Base-by-base conservation (phyloP, 2,113 vertebrate genomes). In the Trematomus loennbergii region DNA sequence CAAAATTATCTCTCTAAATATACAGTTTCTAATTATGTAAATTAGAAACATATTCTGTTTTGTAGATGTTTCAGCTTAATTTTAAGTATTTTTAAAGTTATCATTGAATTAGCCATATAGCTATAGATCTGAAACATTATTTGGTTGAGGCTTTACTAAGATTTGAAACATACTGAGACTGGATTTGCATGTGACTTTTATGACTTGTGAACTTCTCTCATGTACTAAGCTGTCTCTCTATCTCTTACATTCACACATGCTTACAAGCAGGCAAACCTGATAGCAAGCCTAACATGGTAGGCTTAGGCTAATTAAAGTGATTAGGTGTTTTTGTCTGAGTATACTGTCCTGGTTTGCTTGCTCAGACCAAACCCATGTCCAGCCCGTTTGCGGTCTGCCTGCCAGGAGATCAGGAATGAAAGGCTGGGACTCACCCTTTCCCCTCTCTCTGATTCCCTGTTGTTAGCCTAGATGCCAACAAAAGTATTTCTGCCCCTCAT, bases 371-470 rank as follows among this genome's bases (percentile, higher is more conserved):
- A 77, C 75, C 61, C 74, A 36, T 48, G 61, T 25, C 65, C 15
- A 5, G 70, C 71, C 72, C 49, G 66, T 62, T 62, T 79, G 74
- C 68, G 72, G 67, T 53, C 79, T 53, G 65, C 43, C 49, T 66
- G 63, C 77, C 74, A 81, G 71, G 68, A 79, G 55, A 50, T 62
- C 78, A 81, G 75, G 69, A 89, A 85, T 84, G 85, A 90, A 69
- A 87, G 55, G 65, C 79, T 79, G 78, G 57, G 75, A 67, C 81
- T 79, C 40, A 74, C 67, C 78, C 80, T 65, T 70, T 67, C 79
- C 87, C 50, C 83, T 89, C 80, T 78, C 88, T 87, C 84, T 87
- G 83, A 88, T 90, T 86, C 88, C 86, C 83, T 81, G 87, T 85
- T 87, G 89, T 85, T 90, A 83, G 84, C 77, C 62, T 25, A 40